Evolutionary conservation across 2,797 vertebrate genomes (phyloP).

Genomic region (Amniataba percoides): DNA sequence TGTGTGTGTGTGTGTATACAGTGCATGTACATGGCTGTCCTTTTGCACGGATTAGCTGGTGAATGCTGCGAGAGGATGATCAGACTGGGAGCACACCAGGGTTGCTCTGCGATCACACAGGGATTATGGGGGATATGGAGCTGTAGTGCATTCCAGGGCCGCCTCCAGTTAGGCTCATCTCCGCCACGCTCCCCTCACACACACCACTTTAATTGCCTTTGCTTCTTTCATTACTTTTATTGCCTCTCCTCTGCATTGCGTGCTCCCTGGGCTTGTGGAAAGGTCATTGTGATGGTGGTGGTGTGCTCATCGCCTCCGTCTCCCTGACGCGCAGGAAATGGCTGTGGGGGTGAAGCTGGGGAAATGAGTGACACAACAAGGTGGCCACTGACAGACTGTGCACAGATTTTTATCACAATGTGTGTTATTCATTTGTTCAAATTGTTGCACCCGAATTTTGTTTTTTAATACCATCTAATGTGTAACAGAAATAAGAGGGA

Average conservation of each 20-base stretch:
- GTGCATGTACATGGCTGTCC: slow-evolving; percentile 55
- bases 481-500: slow-evolving; percentile 2
- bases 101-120: slow-evolving; percentile 84
- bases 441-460: slow-evolving; percentile 10
- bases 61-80: slow-evolving; percentile 79
- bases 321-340: slow-evolving; percentile 71
- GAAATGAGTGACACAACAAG: slow-evolving; percentile 55
- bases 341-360: slow-evolving; percentile 52
- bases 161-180: slow-evolving; percentile 84
- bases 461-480: slow-evolving; percentile 28
- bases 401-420: slow-evolving; percentile 39
- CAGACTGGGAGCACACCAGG: slow-evolving; percentile 80
- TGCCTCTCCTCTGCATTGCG: slow-evolving; percentile 86
- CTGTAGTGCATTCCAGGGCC: slow-evolving; percentile 81
- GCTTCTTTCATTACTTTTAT: slow-evolving; percentile 90
- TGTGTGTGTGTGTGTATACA: slow-evolving; percentile 7
- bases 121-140: slow-evolving; percentile 86
- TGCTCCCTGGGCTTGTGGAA: slow-evolving; percentile 84
- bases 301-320: slow-evolving; percentile 65
- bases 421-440: slow-evolving; percentile 45
- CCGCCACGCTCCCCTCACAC: slow-evolving; percentile 77
- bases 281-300: slow-evolving; percentile 84
- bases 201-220: slow-evolving; percentile 89
- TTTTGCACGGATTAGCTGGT: slow-evolving; percentile 76
- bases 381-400: slow-evolving; percentile 29